Evolutionary conservation across 1,140 invertebrate genomes (phyloP).

Genomic region (Ephestia elutella): DNA sequence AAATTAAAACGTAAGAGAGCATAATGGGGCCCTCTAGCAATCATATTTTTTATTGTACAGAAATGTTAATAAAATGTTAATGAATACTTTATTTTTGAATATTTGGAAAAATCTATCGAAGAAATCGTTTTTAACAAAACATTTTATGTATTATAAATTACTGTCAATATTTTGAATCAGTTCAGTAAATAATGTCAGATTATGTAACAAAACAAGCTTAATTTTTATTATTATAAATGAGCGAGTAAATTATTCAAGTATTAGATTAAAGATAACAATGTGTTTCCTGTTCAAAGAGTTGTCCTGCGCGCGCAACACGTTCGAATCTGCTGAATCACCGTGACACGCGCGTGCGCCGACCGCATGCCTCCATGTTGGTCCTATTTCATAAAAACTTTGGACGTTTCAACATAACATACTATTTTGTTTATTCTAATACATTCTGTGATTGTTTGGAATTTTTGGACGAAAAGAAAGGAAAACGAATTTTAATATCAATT

Average conservation of each 20-base stretch:
- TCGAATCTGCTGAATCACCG: constrained; percentile 4
- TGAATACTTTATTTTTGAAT: background rate
- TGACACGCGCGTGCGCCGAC: background rate
- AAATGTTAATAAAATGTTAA: background rate
- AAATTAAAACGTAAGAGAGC: constrained; percentile 2
- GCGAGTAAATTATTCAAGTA: background rate
- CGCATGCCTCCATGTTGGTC: background rate
- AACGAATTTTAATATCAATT: background rate
- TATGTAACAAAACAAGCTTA: background rate
- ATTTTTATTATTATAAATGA: background rate
- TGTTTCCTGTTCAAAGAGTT: constrained; percentile 10
- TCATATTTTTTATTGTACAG: background rate
- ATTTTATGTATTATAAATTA: no score
- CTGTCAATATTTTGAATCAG: background rate
- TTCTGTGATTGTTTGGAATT: background rate
- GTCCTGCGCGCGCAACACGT: constrained; percentile 3
- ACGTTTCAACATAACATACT: background rate
- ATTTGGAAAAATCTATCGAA: no score
- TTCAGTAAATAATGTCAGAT: background rate
- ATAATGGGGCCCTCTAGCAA: background rate
- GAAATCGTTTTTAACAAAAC: no score
- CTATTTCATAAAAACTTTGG: background rate
- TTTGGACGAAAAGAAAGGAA: background rate
- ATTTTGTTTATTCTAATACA: constrained; percentile 2
- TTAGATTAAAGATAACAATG: constrained; percentile 11